Evolutionary conservation across 2,888 invertebrate species (phyloP).

Genomic region (Incurvaria masculella): DNA sequence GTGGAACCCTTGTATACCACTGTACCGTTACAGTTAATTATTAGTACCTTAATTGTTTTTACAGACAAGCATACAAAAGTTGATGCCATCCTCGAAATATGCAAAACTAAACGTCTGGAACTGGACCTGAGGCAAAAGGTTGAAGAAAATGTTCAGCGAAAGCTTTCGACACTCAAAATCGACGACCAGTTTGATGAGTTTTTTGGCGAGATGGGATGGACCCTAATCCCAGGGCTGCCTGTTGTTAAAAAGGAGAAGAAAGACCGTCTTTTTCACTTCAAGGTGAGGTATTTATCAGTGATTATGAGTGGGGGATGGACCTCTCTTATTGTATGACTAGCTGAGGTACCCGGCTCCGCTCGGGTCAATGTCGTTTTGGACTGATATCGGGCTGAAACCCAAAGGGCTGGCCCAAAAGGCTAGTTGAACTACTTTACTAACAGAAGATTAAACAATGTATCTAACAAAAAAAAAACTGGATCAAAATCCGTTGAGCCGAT

Average conservation of each 20-base stretch:
- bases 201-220: conserved; percentile 44
- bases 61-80: conserved; percentile 35
- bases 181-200: conserved; percentile 37
- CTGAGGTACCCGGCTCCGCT: too few species aligned
- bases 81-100: conserved; percentile 30
- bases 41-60: conserved; percentile 16
- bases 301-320: too few species aligned
- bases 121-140: conserved; percentile 26
- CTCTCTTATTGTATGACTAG: too few species aligned
- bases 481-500: too few species aligned
- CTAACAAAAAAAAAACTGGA: too few species aligned
- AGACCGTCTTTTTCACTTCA: not conserved
- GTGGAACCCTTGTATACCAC: not conserved
- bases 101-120: conserved; percentile 36
- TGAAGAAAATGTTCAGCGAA: conserved; percentile 32
- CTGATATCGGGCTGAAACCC: too few species aligned
- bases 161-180: conserved; percentile 33
- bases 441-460: too few species aligned
- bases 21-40: not conserved
- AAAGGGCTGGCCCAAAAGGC: too few species aligned
- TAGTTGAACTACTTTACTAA: too few species aligned
- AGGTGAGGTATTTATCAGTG: too few species aligned
- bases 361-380: too few species aligned
- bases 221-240: conserved; percentile 5
- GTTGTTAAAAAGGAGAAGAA: not conserved